A percentile compares a stretch with the other conserved stretches of the same genome.
These are phyloP conservation scores for Mythimna lalbum DNA, from an alignment of 2,888 invertebrate genomes.

Conservation along the genomic window DNA sequence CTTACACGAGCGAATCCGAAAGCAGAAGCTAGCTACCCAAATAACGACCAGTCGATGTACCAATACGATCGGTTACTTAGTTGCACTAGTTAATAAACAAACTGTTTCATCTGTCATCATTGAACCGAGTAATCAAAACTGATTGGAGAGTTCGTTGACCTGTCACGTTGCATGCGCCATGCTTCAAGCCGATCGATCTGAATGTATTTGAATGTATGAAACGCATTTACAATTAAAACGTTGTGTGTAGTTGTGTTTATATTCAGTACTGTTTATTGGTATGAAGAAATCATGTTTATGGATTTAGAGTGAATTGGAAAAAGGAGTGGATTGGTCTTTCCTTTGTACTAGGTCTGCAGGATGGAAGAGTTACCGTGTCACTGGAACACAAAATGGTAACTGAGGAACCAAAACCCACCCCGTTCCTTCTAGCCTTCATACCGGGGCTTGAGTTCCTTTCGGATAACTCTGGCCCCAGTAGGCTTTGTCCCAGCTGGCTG, in stretches of 20 bases:
- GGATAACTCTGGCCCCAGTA: no score
- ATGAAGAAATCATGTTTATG: neutral
- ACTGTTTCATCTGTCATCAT: constrained; percentile 28
- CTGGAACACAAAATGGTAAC: no score
- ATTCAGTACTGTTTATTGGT: neutral
- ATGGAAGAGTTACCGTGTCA: no score
- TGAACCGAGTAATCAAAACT: constrained; percentile 46
- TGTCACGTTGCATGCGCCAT: constrained; percentile 66
- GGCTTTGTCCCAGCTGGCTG: no score
- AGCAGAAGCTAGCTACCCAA: no score
- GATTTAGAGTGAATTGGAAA: neutral
- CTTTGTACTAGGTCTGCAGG: no score
- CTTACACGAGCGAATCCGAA: no score
- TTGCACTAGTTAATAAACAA: constrained; percentile 20
- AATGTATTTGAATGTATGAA: constrained; percentile 58
- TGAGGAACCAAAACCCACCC: no score
- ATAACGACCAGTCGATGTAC: neutral
- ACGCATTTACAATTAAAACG: constrained; percentile 32
- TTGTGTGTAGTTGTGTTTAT: constrained; percentile 7
- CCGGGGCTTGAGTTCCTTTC: no score
- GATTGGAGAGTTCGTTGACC: constrained; percentile 65
- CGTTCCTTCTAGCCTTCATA: no score
- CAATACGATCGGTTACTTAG: neutral
- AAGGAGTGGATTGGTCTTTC: neutral
- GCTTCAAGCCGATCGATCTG: constrained; percentile 13